These are phyloP conservation scores for Eunapius fragilis DNA, from an alignment of 37 sponge, comb jelly and placozoan species.

Conservation along the genomic window DNA sequence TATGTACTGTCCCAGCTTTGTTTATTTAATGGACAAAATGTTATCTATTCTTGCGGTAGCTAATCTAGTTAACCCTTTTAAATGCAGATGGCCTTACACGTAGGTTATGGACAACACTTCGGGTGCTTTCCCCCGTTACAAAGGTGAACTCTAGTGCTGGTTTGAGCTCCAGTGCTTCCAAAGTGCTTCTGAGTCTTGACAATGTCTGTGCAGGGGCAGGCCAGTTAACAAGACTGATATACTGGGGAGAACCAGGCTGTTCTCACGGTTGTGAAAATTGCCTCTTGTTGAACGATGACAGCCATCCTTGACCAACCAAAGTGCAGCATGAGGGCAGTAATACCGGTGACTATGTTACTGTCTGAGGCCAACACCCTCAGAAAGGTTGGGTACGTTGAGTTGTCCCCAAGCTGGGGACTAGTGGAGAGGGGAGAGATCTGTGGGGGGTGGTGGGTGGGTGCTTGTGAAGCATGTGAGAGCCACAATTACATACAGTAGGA, in stretches of 20 bases:
- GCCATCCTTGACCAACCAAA: constrained; percentile 63
- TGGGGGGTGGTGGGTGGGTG: no score
- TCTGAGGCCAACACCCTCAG: constrained; percentile 71
- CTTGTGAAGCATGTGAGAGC: no score
- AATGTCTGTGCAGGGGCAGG: constrained; percentile 2
- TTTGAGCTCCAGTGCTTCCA: background rate
- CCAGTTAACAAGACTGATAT: background rate
- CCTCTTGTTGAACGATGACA: constrained; percentile 46
- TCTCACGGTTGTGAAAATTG: constrained; percentile 52
- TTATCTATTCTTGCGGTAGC: no score
- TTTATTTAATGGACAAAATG: no score
- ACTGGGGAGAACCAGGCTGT: no score
- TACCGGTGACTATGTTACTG: constrained; percentile 17
- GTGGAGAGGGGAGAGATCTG: constrained; percentile 56
- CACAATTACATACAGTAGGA: no score
- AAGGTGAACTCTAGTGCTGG: constrained; percentile 34
- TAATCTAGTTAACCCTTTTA: no score
- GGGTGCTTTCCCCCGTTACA: constrained; percentile 29
- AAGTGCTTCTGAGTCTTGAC: background rate
- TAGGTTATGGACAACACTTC: background rate
- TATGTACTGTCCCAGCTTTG: no score
- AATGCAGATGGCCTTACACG: constrained; percentile 2
- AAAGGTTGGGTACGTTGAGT: constrained; percentile 17
- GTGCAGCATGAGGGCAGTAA: constrained; percentile 22
- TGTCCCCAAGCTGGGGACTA: constrained; percentile 43